A percentile compares a stretch with the other conserved stretches of the same genome.
Evolutionary conservation across 2,888 invertebrate species (phyloP).

Genomic region (Colletes collaris): DNA sequence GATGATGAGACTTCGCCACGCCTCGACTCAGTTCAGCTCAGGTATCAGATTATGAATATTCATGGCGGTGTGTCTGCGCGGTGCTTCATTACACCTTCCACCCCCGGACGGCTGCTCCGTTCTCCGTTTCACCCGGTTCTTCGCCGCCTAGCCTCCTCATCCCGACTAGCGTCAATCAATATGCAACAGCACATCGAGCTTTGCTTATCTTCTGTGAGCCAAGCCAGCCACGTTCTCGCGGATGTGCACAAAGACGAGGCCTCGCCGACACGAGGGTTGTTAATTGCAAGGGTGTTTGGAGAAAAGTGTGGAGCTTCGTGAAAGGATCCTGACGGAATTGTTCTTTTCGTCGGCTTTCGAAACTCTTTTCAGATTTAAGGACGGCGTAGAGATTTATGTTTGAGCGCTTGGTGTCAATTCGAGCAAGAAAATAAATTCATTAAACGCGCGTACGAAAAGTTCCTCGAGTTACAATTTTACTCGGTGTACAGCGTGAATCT

Average conservation of each 20-base stretch:
- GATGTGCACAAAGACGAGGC: slow-evolving; percentile 47
- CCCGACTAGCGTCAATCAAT: slow-evolving; percentile 80
- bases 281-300: slow-evolving; percentile 36
- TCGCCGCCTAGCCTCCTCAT: slow-evolving; percentile 59
- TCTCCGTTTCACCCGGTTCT: slow-evolving; percentile 67
- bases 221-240: slow-evolving; percentile 56
- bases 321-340: background rate
- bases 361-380: background rate
- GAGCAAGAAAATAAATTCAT: no score
- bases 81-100: slow-evolving; percentile 82
- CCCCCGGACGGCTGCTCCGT: slow-evolving; percentile 50
- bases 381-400: no score
- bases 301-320: slow-evolving; percentile 1
- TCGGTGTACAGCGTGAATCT: no score
- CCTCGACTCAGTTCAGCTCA: slow-evolving; percentile 81
- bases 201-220: slow-evolving; percentile 79
- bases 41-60: slow-evolving; percentile 84
- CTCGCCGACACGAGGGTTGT: slow-evolving; percentile 44
- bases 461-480: no score
- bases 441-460: no score
- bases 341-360: background rate
- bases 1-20: slow-evolving; percentile 79
- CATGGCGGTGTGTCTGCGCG: slow-evolving; percentile 82
- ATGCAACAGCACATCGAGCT: slow-evolving; percentile 81
- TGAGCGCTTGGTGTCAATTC: no score